Conservation (phyloP, 2,113 vertebrate genomes). For the Pachypanchax playfairii region DNA sequence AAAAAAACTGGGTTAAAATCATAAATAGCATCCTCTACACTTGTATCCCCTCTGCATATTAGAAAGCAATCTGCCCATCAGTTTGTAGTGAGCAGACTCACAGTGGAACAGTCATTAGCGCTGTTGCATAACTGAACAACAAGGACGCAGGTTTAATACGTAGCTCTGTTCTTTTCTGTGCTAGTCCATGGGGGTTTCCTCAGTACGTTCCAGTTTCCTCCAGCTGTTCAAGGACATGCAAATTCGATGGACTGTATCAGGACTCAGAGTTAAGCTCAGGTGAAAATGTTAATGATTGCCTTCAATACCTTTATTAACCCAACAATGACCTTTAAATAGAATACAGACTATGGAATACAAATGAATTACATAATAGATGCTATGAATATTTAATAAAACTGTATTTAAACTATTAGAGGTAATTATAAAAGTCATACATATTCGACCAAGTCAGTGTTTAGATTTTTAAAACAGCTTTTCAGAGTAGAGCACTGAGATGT, state of each 20-base stretch:
- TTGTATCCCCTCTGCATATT: conserved; percentile 13
- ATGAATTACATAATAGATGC: not conserved
- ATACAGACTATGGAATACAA: not conserved
- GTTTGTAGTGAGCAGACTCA: conserved; percentile 7
- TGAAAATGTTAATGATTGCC: conserved; percentile 35
- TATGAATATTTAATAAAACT: conserved; percentile 3
- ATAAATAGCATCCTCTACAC: conserved; percentile 20
- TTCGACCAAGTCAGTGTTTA: not conserved
- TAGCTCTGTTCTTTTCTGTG: not conserved
- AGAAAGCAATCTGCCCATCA: conserved; percentile 2
- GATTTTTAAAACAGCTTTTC: too few relatives aligned
- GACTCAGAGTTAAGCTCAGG: conserved; percentile 20
- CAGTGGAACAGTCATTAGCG: conserved; percentile 8
- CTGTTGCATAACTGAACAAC: conserved; percentile 17
- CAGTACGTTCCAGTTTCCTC: conserved; percentile 27
- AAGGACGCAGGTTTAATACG: conserved; percentile 24
- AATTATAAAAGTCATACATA: not conserved
- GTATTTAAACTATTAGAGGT: not conserved
- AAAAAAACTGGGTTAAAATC: conserved; percentile 7
- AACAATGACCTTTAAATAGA: not conserved
- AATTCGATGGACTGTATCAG: conserved; percentile 10
- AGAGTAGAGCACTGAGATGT: conserved; percentile 8
- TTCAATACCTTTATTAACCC: conserved; percentile 23
- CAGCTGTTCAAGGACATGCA: conserved; percentile 34
- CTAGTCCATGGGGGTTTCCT: conserved; percentile 1